A percentile compares a stretch with the other conserved stretches of the same genome.
phyloP scores from a whole-genome alignment of 2,113 vertebrate species.

The Rhabdornis inornatus region DNA sequence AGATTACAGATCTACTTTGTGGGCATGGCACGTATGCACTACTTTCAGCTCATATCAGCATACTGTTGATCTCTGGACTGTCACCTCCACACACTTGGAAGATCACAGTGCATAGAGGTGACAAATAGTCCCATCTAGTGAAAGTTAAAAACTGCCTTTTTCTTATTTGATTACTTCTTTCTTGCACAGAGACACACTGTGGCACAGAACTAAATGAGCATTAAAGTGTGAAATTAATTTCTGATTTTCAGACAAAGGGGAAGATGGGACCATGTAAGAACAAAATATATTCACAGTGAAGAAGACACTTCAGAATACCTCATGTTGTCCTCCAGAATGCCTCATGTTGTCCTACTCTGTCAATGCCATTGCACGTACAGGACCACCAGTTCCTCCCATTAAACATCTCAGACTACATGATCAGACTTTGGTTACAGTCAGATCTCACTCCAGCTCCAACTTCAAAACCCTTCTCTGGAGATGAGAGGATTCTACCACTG shows the following conservation, averaged over 20 bases:
- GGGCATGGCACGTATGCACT: rapidly evolving
- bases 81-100: background rate
- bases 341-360: background rate
- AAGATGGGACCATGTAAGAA: background rate
- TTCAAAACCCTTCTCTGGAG: background rate
- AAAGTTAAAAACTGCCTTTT: background rate
- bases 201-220: constrained; percentile 2
- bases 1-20: background rate
- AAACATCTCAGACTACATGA: background rate
- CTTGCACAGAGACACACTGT: background rate
- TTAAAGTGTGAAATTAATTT: constrained; percentile 65
- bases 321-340: background rate
- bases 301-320: background rate
- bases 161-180: background rate
- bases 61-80: background rate
- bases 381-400: background rate
- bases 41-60: background rate
- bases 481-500: background rate
- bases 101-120: background rate
- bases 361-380: background rate
- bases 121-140: background rate
- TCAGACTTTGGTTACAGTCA: background rate
- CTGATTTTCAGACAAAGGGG: background rate
- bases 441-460: background rate
- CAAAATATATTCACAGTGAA: background rate